These are phyloP conservation scores for Tenthredo distinguenda DNA, from an alignment of 2,888 invertebrate genomes.

Conservation along the genomic window DNA sequence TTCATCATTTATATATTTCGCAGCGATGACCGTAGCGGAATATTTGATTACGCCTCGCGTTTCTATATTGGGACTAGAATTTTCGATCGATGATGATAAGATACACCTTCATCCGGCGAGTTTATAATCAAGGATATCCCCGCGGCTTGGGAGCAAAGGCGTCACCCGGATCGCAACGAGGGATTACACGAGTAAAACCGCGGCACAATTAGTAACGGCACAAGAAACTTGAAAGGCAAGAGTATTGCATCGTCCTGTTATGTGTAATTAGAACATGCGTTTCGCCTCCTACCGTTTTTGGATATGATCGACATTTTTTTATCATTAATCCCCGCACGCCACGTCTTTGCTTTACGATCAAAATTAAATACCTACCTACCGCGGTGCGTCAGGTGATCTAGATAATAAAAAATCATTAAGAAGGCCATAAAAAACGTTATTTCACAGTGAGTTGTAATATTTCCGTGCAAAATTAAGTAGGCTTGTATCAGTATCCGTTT, in stretches of 20 bases:
- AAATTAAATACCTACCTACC: neutral
- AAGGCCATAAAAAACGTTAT: slow-evolving; percentile 1
- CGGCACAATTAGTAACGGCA: neutral
- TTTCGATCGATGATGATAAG: slow-evolving; percentile 16
- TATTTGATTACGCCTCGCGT: slow-evolving; percentile 8
- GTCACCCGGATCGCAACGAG: neutral
- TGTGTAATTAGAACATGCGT: neutral
- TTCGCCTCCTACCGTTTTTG: neutral
- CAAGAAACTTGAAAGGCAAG: neutral
- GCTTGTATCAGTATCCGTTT: neutral
- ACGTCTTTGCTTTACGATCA: slow-evolving; percentile 25
- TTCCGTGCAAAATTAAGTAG: neutral
- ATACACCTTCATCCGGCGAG: slow-evolving; percentile 7
- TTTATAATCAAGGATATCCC: neutral
- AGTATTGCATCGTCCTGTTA: neutral
- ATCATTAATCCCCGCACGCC: neutral
- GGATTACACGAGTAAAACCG: neutral
- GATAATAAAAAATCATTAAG: slow-evolving; percentile 15
- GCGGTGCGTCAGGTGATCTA: neutral
- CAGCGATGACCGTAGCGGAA: neutral
- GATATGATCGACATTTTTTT: neutral
- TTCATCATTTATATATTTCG: neutral
- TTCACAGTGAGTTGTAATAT: neutral
- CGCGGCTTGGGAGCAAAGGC: neutral
- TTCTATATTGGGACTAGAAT: neutral